phyloP scores from a whole-genome alignment of 2,888 invertebrate species.

The Drosophila ustulata region DNA sequence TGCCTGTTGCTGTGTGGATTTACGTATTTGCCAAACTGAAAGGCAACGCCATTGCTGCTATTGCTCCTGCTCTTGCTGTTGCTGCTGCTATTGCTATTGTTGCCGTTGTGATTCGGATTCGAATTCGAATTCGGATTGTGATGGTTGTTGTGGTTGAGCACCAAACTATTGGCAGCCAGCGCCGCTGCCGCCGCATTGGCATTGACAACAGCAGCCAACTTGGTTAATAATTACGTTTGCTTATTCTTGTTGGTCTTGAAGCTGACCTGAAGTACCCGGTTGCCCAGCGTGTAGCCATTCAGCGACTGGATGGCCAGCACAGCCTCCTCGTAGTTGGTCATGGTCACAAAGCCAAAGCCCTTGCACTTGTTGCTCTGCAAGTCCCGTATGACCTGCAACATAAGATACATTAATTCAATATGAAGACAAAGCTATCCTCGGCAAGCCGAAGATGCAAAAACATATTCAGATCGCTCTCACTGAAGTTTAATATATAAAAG shows the following conservation, averaged over 20 bases:
- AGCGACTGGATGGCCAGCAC: slow-evolving; percentile 97
- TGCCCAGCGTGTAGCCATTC: slow-evolving; percentile 97
- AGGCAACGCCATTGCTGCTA: slow-evolving; percentile 31
- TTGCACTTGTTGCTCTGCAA: slow-evolving; percentile 98
- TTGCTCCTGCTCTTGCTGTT: slow-evolving; percentile 44
- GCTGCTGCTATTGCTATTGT: slow-evolving; percentile 42
- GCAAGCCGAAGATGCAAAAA: not conserved
- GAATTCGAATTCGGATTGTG: slow-evolving; percentile 40
- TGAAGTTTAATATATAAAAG: not conserved
- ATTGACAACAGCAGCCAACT: slow-evolving; percentile 83
- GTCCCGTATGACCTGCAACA: slow-evolving; percentile 92
- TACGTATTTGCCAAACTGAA: slow-evolving; percentile 42
- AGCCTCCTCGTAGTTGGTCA: slow-evolving; percentile 99
- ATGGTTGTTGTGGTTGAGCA: slow-evolving; percentile 59
- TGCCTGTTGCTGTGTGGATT: slow-evolving; percentile 43
- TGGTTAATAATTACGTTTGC: slow-evolving; percentile 85
- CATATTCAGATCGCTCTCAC: too few species aligned
- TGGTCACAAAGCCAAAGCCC: slow-evolving; percentile 99
- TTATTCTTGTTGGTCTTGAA: slow-evolving; percentile 97
- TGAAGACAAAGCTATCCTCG: not conserved
- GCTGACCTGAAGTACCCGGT: slow-evolving; percentile 98
- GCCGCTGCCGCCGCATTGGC: slow-evolving; percentile 78
- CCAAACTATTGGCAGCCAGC: slow-evolving; percentile 71
- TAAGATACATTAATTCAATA: not conserved
- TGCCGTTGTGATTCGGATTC: slow-evolving; percentile 41